Evolutionary conservation across 2,797 vertebrate species (phyloP).

Genomic region (Spinus pinus): DNA sequence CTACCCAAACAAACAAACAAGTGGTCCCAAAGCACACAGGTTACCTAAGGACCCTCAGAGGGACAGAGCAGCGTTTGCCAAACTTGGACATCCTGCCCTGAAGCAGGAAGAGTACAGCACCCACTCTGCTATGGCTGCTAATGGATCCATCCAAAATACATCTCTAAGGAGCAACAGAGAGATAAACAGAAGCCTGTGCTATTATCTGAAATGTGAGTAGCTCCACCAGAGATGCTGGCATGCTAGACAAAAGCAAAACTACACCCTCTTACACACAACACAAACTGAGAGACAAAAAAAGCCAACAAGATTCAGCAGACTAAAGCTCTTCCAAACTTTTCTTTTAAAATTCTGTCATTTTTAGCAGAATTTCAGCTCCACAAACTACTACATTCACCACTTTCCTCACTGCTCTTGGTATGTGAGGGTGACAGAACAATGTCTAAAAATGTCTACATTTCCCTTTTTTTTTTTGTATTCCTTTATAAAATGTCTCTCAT

Average conservation of each 20-base stretch:
- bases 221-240: neutral
- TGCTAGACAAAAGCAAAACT: neutral
- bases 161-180: neutral
- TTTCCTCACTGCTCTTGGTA: neutral
- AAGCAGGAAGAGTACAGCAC: neutral
- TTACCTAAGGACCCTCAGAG: accelerated
- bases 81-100: neutral
- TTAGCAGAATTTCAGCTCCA: neutral
- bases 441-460: neutral
- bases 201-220: neutral
- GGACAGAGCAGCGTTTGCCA: accelerated
- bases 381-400: neutral
- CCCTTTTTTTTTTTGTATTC: neutral
- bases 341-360: neutral
- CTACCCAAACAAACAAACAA: neutral
- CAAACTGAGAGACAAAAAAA: neutral
- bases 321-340: neutral
- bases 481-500: neutral
- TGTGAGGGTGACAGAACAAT: neutral
- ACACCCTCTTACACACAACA: accelerated
- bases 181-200: neutral
- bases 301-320: neutral
- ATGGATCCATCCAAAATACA: neutral
- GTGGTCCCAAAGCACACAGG: accelerated
- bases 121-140: neutral